These are phyloP conservation scores for Lasioglossum morio DNA, from an alignment of 2,888 invertebrate genomes.

Conservation along the genomic window DNA sequence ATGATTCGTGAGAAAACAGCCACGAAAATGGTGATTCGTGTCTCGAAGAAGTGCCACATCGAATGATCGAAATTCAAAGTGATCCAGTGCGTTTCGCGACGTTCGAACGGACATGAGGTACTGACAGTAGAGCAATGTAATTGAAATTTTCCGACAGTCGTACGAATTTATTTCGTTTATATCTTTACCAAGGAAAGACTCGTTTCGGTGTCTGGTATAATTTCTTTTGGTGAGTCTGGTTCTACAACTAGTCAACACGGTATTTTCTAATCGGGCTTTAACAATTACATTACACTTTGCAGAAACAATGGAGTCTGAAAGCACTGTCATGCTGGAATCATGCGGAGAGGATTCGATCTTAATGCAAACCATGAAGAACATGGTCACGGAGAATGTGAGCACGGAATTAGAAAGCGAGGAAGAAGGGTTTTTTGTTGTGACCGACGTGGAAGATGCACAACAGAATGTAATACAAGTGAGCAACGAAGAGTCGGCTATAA, in stretches of 20 bases:
- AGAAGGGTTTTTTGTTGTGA: slow-evolving; percentile 63
- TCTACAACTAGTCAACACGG: neutral
- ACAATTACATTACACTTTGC: neutral
- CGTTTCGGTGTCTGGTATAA: neutral
- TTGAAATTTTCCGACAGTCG: neutral
- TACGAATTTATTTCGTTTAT: slow-evolving; percentile 8
- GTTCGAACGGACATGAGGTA: slow-evolving; percentile 1
- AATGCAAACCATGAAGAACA: slow-evolving; percentile 67
- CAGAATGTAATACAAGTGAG: slow-evolving; percentile 41
- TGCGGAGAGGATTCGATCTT: slow-evolving; percentile 66
- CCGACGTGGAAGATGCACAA: slow-evolving; percentile 52
- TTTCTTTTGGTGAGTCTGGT: slow-evolving; percentile 14
- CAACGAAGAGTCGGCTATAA: slow-evolving; percentile 35
- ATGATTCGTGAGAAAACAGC: neutral
- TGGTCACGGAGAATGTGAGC: slow-evolving; percentile 54
- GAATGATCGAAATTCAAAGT: slow-evolving; percentile 3
- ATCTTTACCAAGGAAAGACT: slow-evolving; percentile 12
- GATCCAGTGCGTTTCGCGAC: neutral
- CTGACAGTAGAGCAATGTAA: neutral
- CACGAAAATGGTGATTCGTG: neutral
- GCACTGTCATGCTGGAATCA: slow-evolving; percentile 65
- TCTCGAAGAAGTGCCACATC: neutral
- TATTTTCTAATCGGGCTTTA: neutral
- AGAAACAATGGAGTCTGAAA: slow-evolving; percentile 69
- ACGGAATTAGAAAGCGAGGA: slow-evolving; percentile 64